Base-by-base conservation (phyloP, 2,888 invertebrate species). In the Ecliptopera silaceata region DNA sequence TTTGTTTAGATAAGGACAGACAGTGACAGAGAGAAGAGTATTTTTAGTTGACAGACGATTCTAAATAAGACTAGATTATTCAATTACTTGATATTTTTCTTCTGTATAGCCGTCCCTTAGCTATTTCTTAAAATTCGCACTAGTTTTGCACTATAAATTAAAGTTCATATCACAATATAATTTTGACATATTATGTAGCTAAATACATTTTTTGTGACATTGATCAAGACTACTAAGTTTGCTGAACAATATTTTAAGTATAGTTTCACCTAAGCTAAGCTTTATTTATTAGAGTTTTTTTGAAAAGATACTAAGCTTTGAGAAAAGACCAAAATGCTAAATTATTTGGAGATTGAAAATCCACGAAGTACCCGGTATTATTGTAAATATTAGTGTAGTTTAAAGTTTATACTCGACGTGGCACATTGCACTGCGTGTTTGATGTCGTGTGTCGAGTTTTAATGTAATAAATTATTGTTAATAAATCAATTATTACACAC, bases 391-490 rank as follows among this genome's bases (percentile, higher is more conserved):
- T 75, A 74, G 73, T 68, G 74, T 82, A 81, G 76, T 74, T 77
- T 55, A 72, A 80, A 77, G 76, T 72, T 56, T 77, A 70, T 73
- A 42, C 71, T 74, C 72, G 71, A 72, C 72, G 69, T 72, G 71
- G 71, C 75, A 75, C 64, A 68, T 71, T 68, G 74, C 86, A 81
- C 81, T 72, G 79, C 71, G 82, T 84, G 86, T 82, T 75, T 68
- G 72, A 73, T 77, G 72, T 79, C 79, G 82, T 81, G 82, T 77
- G 86, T 86, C 59, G 84, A 75, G 81, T 86, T 86, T 86, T 83
- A 84, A 82, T 82, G 82, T 86, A 86, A 87, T 87, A 86, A 88
- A 86, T 87, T 89, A 88, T 89, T 88, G 88, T 90, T 89, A 90
- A 88, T 90, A 91, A 84, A 90, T 88, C 79, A 80, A 85, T 84